A percentile compares a stretch with the other conserved stretches of the same genome.
These are phyloP conservation scores for Lasioglossum baleicum DNA, from an alignment of 1,140 invertebrate species.

Conservation along the genomic window DNA sequence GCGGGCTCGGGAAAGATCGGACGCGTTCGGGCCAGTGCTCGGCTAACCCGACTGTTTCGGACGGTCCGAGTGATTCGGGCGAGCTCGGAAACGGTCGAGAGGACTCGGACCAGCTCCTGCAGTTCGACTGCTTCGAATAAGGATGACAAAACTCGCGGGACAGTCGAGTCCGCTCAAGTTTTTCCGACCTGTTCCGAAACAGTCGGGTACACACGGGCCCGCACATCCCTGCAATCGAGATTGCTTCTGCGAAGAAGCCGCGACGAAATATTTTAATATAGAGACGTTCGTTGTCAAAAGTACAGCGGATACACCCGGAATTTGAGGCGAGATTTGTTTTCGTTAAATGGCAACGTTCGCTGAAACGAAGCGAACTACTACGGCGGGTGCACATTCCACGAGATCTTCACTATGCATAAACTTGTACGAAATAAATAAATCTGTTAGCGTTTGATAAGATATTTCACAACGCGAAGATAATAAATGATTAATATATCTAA, in stretches of 20 bases:
- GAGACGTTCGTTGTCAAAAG: not conserved
- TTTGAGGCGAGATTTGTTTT: not conserved
- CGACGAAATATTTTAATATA: not conserved
- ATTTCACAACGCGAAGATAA: conserved; percentile 50
- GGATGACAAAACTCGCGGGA: too few relatives aligned
- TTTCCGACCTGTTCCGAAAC: too few relatives aligned
- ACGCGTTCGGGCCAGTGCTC: too few relatives aligned
- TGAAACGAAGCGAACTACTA: conserved; percentile 43
- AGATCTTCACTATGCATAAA: conserved; percentile 55
- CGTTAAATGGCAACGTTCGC: conserved; percentile 8
- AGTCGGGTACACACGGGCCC: too few relatives aligned
- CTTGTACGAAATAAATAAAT: conserved; percentile 60
- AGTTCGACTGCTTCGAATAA: too few relatives aligned
- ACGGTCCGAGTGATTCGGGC: too few relatives aligned
- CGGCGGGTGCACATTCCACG: conserved; percentile 68
- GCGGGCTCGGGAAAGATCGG: too few relatives aligned
- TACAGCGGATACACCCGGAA: not conserved
- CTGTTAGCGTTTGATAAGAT: conserved; percentile 71
- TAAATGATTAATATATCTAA: conserved; percentile 61
- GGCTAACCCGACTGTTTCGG: too few relatives aligned
- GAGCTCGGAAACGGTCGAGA: too few relatives aligned
- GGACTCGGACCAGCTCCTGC: too few relatives aligned
- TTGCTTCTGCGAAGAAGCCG: not conserved
- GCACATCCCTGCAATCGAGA: too few relatives aligned
- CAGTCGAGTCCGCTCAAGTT: too few relatives aligned